phyloP scores from a whole-genome alignment of 35 echinoderm and acorn worm genomes.

The Chiridota heheva region DNA sequence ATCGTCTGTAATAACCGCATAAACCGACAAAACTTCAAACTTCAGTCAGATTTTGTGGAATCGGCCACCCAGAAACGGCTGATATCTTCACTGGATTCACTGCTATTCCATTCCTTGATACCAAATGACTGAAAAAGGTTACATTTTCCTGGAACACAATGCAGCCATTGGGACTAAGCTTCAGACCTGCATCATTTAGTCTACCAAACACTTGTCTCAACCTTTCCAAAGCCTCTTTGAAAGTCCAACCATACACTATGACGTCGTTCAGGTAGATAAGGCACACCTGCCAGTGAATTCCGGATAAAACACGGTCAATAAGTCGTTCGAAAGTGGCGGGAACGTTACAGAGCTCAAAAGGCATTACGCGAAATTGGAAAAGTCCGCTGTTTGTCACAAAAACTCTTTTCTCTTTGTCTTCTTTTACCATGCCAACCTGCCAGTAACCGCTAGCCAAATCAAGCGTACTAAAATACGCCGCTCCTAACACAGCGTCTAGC shows the following conservation, averaged over 20 bases:
- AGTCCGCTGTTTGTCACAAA: conserved; percentile 11
- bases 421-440: conserved; percentile 27
- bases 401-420: conserved; percentile 23
- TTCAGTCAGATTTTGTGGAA: background rate
- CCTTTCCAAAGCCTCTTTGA: conserved; percentile 15
- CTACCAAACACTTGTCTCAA: conserved; percentile 18
- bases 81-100: background rate
- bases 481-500: conserved; percentile 11
- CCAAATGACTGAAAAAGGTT: background rate
- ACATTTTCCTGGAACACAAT: conserved; percentile 22
- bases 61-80: background rate
- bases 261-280: conserved; percentile 31
- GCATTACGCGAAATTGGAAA: conserved; percentile 12
- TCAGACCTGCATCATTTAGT: conserved; percentile 6
- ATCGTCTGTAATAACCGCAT: conserved; percentile 6
- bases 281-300: background rate
- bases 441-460: conserved; percentile 42
- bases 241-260: conserved; percentile 9
- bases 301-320: background rate
- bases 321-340: conserved; percentile 8
- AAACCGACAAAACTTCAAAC: background rate
- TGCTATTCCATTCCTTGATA: background rate
- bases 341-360: conserved; percentile 41
- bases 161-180: conserved; percentile 15
- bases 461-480: conserved; percentile 39